Conservation (phyloP, 2,797 vertebrate genomes). For the Lagorchestes hirsutus region DNA sequence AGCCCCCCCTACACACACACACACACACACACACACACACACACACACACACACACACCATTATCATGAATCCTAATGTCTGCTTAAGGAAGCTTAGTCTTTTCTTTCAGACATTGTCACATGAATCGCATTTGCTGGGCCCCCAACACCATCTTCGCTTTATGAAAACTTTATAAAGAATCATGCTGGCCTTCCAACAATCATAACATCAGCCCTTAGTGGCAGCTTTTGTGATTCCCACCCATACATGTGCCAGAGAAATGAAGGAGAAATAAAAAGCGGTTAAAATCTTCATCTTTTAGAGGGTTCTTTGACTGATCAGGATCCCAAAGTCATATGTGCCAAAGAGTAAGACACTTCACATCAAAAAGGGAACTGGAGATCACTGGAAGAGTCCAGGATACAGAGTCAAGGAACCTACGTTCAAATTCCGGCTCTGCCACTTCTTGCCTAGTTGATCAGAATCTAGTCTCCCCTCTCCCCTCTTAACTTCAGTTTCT, state of each 20-base stretch:
- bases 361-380: not conserved
- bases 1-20: not conserved
- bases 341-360: not conserved
- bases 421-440: not conserved
- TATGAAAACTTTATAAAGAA: not conserved
- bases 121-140: not conserved
- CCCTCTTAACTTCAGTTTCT: not conserved
- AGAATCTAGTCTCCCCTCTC: not conserved
- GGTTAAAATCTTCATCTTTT: not conserved
- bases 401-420: not conserved
- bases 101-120: slow-evolving; percentile 2
- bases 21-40: not conserved
- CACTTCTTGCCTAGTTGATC: not conserved
- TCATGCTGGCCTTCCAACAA: not conserved
- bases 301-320: not conserved
- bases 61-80: not conserved
- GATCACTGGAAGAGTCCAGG: not conserved
- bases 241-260: not conserved
- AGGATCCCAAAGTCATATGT: not conserved
- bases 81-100: not conserved
- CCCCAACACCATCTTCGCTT: not conserved
- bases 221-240: not conserved
- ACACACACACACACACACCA: not conserved
- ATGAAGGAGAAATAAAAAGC: not conserved
- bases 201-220: not conserved